Base-by-base conservation (phyloP, 1,140 invertebrate species). In the Parapsyche elsis region DNA sequence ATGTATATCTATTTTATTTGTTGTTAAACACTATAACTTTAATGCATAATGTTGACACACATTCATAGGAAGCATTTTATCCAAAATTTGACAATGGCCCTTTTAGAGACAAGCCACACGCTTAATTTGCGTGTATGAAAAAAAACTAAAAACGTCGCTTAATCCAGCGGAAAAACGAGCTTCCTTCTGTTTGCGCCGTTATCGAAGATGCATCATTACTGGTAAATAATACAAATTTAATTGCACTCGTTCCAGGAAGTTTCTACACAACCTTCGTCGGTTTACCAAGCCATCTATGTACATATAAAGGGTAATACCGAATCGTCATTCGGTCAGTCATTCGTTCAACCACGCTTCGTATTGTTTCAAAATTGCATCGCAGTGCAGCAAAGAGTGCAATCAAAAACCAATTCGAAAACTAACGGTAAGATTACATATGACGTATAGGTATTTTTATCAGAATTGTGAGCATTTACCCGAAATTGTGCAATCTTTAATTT, bases 201-300 rank as follows among this genome's bases (percentile, higher is more conserved):
- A 21, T 61, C 57, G 16, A 61, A 67, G 21, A 67, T 67, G 24
- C 64, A 24, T 67, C 21, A 23, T 38, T 38, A 26, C 64, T 24
- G 24, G 23, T 26, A 67, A 67, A 67, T 26, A 26, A 67, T 67
- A 67, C 24, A 24, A 26, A 24, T 26, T 67, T 67, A 67, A 67
- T 67, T 67, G 64, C 64, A 23, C 23, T 10, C n/a, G 64, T 24
- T 23, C 64, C 64, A 30, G 64, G 64, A 67, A 67, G 64, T 67
- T 67, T 67, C 64, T 67, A 9, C 64, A 67, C 24, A 67, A 67
- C 64, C 64, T 67, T 67, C 64, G 59, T 61, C 59, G 21, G 19
- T 26, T 7, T 12, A 12, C 23, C 64, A 12, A 0, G 64, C 64
- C 12, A 67, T 24, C 23, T 67, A 67, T 67, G 26, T 24, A 67